phyloP scores from a whole-genome alignment of 2,888 invertebrate genomes.

The Agapostemon virescens region DNA sequence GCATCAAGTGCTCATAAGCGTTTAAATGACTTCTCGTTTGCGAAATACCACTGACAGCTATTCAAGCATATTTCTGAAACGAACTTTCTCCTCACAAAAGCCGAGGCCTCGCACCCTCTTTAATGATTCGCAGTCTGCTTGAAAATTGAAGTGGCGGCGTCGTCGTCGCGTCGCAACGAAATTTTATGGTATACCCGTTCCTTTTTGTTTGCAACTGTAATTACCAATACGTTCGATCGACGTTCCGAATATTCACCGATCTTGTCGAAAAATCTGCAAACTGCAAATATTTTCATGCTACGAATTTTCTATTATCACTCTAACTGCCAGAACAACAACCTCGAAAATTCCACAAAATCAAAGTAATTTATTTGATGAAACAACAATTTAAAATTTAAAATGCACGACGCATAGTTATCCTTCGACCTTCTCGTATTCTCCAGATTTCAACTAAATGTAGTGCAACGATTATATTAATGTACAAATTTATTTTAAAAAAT shows the following conservation, averaged over 20 bases:
- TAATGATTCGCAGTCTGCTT: slow-evolving; percentile 24
- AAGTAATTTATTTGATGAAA: too few relatives aligned
- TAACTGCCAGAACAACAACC: too few relatives aligned
- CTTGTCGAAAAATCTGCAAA: not conserved
- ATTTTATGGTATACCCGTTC: slow-evolving; percentile 26
- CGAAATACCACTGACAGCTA: slow-evolving; percentile 67
- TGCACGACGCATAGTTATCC: too few relatives aligned
- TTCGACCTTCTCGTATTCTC: too few relatives aligned
- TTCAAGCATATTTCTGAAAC: slow-evolving; percentile 62
- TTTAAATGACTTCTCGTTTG: slow-evolving; percentile 71
- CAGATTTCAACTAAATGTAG: too few relatives aligned
- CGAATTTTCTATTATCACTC: not conserved
- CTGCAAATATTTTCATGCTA: not conserved
- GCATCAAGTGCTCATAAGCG: slow-evolving; percentile 62
- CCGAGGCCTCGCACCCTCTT: not conserved
- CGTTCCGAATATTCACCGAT: not conserved
- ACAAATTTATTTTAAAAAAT: too few relatives aligned
- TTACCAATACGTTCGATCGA: not conserved
- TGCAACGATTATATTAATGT: too few relatives aligned
- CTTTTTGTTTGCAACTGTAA: not conserved
- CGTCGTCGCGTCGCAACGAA: slow-evolving; percentile 3
- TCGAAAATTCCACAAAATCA: too few relatives aligned
- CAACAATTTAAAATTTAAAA: too few relatives aligned
- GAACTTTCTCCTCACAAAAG: slow-evolving; percentile 19
- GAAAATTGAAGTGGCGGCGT: slow-evolving; percentile 24